Evolutionary conservation across 2,888 invertebrate species (phyloP).

Genomic region (Orgyia antiqua): DNA sequence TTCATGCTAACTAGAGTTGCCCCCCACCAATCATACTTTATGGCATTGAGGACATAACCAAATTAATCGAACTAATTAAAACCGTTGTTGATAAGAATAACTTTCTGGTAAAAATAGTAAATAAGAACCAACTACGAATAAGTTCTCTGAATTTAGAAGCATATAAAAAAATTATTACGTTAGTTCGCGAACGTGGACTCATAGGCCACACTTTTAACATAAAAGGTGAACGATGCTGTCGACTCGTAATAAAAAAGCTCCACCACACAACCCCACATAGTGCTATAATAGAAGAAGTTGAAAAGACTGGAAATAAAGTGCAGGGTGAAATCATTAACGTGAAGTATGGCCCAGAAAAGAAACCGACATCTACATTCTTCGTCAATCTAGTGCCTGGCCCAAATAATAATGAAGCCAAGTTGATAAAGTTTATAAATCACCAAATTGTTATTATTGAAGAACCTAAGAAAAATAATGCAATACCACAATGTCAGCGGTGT

Average conservation of each 20-base stretch:
- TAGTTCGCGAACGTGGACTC: conserved; percentile 2
- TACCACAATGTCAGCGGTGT: conserved; percentile 1
- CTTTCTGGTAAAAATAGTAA: too few species aligned
- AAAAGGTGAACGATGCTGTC: conserved; percentile 2
- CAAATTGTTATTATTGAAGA: conserved; percentile 4
- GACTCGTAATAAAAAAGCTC: background rate
- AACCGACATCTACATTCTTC: conserved; percentile 6
- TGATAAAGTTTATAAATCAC: background rate
- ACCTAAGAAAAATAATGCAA: background rate
- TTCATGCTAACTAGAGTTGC: too few species aligned
- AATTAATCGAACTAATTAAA: too few species aligned
- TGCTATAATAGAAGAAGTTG: background rate
- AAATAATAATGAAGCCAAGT: conserved; percentile 1
- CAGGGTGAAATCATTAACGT: conserved; percentile 1
- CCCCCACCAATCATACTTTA: too few species aligned
- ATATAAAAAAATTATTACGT: background rate
- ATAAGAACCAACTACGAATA: background rate
- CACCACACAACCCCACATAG: too few species aligned
- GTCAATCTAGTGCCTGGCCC: conserved; percentile 1
- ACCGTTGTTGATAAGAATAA: too few species aligned
- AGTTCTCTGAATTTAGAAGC: background rate
- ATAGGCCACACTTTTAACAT: conserved; percentile 4
- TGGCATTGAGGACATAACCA: too few species aligned
- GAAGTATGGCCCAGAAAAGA: background rate
- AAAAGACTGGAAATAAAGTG: background rate